Base-by-base conservation (phyloP, 2,113 vertebrate species). In the Eonycteris spelaea region DNA sequence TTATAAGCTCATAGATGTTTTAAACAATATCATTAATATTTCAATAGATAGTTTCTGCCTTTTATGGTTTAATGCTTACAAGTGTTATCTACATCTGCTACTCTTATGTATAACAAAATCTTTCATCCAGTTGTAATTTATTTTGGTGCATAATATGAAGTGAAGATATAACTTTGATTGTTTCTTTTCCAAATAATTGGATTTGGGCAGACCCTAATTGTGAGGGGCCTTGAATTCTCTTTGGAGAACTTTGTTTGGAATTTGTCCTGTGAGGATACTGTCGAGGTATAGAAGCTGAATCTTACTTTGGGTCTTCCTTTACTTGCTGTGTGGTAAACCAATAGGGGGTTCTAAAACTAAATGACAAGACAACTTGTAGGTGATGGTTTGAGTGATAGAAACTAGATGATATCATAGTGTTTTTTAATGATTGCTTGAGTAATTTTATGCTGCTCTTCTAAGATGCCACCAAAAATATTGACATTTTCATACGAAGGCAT, bases 111-210 rank as follows among this genome's bases (percentile, higher is more conserved):
- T 83, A 70, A 74, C n/a, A 93, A 85, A 93, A 82, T 71, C 12
- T 75, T 97, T 88, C 21, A 88, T 80, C 12, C 28, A 93, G 12
- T 22, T 95, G 38, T 16, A 90, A 86, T 86, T 67, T 75, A 63
- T 61, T 61, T 95, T 61, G 26, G 19, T 45, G 30, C 65, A 43
- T 38, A 71, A 88, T 77, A 55, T 48, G 10, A 84, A 85, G 19
- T 90, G 10, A 96, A 93, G 28, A 33, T 59, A 48, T 28, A 78
- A 67, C 28, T 67, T 80, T 61, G 43, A 77, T 53, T 55, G 22
- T 48, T 48, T 74, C 38, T 70, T 94, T 96, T 94, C 33, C 70
- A 84, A 78, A 59, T 48, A 70, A 51, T 75, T 71, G 71, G 43
- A 33, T 57, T 84, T 71, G 82, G 59, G n/a, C 10, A 77, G 59